These are phyloP conservation scores for Apodemia mormo DNA, from an alignment of 2,888 invertebrate species.

Conservation along the genomic window DNA sequence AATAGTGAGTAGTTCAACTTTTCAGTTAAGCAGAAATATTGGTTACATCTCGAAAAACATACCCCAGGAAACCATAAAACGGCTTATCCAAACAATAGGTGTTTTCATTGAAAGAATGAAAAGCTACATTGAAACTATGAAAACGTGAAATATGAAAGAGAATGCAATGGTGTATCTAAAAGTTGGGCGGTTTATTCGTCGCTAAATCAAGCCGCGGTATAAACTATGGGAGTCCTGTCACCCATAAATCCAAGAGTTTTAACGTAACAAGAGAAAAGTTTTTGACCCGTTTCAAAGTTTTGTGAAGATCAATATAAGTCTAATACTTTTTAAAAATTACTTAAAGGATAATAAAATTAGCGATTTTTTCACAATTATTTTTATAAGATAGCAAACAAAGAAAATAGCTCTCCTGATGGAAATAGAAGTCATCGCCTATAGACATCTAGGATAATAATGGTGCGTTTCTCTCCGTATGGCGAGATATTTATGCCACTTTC, in stretches of 20 bases:
- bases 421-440: too few species aligned
- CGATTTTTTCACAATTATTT: too few species aligned
- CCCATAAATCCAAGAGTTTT: constrained; percentile 32
- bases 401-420: too few species aligned
- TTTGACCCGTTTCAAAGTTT: constrained; percentile 1
- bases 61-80: background rate
- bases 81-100: background rate
- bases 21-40: background rate
- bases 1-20: too few species aligned
- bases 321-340: background rate
- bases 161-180: constrained; percentile 17
- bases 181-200: constrained; percentile 23
- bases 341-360: too few species aligned
- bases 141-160: constrained; percentile 6
- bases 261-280: constrained; percentile 31
- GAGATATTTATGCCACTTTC: too few species aligned
- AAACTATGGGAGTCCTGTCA: constrained; percentile 31
- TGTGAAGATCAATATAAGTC: constrained; percentile 12
- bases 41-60: background rate
- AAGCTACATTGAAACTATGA: constrained; percentile 9
- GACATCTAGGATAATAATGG: too few species aligned
- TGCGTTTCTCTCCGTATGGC: too few species aligned
- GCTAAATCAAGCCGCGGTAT: constrained; percentile 32
- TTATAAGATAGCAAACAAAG: too few species aligned
- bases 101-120: background rate